Percentiles rank a stretch among this genome's conserved stretches.
phyloP scores from a whole-genome alignment of 1,140 invertebrate genomes.

The Drosophila ironensis region DNA sequence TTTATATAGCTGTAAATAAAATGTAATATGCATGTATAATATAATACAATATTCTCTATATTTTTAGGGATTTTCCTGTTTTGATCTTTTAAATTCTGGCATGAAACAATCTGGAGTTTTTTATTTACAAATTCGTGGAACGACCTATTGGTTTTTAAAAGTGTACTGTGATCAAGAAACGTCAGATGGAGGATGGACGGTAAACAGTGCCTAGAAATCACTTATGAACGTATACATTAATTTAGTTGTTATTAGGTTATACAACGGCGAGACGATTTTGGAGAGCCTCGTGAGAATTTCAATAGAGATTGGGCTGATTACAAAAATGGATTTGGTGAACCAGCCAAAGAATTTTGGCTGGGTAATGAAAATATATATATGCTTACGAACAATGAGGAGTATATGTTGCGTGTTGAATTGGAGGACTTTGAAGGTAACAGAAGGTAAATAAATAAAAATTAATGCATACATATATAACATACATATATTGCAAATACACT shows the following conservation, averaged over 20 bases:
- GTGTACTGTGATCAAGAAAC: constrained; percentile 96
- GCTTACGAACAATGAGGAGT: constrained; percentile 97
- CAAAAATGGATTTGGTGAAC: constrained; percentile 96
- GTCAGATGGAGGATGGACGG: constrained; percentile 96
- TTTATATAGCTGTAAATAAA: no score
- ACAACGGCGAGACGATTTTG: constrained; percentile 93
- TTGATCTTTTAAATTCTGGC: constrained; percentile 91
- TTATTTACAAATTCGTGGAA: constrained; percentile 93
- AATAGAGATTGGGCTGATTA: constrained; percentile 97
- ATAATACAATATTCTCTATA: background rate
- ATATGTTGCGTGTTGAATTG: constrained; percentile 92
- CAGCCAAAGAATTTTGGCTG: constrained; percentile 94
- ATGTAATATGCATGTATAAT: no score
- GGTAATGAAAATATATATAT: constrained; percentile 97
- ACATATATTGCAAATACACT: no score
- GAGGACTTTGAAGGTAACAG: constrained; percentile 97
- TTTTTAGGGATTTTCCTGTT: constrained; percentile 91
- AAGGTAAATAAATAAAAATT: constrained; percentile 84
- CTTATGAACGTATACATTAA: background rate
- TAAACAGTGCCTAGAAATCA: constrained; percentile 83
- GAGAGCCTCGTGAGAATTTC: constrained; percentile 94
- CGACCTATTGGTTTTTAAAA: constrained; percentile 95
- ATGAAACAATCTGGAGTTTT: constrained; percentile 94
- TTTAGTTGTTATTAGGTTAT: constrained; percentile 89
- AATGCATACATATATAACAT: background rate